phyloP scores from a whole-genome alignment of 2,113 vertebrate species.

The Malaclemys terrapin region DNA sequence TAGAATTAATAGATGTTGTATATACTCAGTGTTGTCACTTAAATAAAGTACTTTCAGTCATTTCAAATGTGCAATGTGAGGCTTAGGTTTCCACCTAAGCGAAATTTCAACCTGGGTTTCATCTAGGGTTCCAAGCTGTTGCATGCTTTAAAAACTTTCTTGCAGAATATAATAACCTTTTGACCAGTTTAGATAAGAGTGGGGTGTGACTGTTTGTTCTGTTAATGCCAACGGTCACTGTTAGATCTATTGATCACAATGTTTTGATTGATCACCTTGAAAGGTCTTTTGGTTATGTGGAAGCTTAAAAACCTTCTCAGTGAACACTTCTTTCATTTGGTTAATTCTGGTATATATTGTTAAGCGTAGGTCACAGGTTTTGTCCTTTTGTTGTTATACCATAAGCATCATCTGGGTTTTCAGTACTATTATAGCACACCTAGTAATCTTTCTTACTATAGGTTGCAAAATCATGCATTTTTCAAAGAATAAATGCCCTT shows the following conservation, averaged over 20 bases:
- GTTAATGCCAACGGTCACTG: neutral
- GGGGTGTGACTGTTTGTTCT: neutral
- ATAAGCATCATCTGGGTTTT: fast-evolving
- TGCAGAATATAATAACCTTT: neutral
- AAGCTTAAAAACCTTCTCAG: neutral
- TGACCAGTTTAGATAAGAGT: neutral
- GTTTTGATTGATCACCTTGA: neutral
- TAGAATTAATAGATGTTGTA: neutral
- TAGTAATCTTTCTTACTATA: neutral
- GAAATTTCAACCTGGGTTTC: neutral
- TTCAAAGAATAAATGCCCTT: neutral
- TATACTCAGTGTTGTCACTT: neutral
- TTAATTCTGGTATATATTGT: neutral
- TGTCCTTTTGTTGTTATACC: neutral
- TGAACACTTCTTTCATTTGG: neutral
- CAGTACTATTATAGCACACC: neutral
- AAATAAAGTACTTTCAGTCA: neutral
- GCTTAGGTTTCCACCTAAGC: neutral
- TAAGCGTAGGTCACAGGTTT: neutral
- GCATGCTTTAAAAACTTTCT: neutral
- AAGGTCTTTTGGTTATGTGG: neutral
- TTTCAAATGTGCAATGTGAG: fast-evolving
- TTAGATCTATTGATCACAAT: neutral
- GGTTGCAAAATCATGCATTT: neutral
- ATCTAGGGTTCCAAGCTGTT: neutral